phyloP scores from a whole-genome alignment of 2,797 vertebrate species.

The Anisognathus igniventris region DNA sequence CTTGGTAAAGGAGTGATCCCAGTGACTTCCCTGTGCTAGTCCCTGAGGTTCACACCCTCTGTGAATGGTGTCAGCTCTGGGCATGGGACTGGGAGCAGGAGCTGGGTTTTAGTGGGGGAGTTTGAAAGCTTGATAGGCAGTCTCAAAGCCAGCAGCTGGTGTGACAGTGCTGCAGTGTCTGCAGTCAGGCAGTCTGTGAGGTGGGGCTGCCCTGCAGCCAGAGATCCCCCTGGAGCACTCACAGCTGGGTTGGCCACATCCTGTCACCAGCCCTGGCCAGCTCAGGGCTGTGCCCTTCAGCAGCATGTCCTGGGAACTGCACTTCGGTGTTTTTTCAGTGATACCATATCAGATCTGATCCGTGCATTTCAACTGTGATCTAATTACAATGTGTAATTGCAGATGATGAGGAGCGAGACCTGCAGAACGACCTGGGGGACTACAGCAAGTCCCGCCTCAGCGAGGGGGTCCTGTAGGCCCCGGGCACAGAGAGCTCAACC shows the following conservation, averaged over 20 bases:
- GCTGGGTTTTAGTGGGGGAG: not conserved
- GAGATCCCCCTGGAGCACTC: not conserved
- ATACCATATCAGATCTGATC: not conserved
- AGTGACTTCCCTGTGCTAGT: not conserved
- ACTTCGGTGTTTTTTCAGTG: not conserved
- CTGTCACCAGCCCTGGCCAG: accelerated
- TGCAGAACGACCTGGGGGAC: constrained; percentile 88
- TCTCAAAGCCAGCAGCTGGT: not conserved
- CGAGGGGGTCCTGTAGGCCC: constrained; percentile 58
- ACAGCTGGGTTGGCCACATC: accelerated
- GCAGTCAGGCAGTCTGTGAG: not conserved
- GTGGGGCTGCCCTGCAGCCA: not conserved
- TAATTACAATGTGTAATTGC: not conserved
- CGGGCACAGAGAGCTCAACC: not conserved
- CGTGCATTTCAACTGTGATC: not conserved
- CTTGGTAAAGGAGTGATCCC: too few relatives aligned
- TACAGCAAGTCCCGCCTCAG: constrained; percentile 90
- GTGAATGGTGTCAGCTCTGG: accelerated
- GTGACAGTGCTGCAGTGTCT: not conserved
- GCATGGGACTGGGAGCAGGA: not conserved
- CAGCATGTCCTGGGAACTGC: not conserved
- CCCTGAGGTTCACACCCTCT: accelerated
- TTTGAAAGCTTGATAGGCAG: too few relatives aligned
- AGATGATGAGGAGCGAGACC: constrained; percentile 95
- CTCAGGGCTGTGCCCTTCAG: accelerated